These are phyloP conservation scores for Mylabris phalerata DNA, from an alignment of 1,140 invertebrate genomes.

Conservation along the genomic window DNA sequence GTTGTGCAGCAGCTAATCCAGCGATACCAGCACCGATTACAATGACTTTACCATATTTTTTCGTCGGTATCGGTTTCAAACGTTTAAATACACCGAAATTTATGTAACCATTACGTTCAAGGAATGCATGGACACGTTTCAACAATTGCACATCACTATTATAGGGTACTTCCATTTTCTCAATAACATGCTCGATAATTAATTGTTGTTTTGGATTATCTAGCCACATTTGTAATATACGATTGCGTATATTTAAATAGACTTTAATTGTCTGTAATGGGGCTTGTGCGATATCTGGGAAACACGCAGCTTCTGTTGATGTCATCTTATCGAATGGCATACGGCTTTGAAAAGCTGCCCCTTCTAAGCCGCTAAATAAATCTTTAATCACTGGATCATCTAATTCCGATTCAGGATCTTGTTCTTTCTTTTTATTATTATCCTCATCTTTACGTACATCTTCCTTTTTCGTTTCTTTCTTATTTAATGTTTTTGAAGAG, in stretches of 20 bases:
- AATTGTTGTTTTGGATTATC: constrained; percentile 93
- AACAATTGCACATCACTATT: constrained; percentile 81
- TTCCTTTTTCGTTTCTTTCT: constrained; percentile 47
- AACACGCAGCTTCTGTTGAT: constrained; percentile 86
- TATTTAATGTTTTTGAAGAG: constrained; percentile 36
- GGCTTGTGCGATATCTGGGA: constrained; percentile 80
- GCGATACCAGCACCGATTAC: constrained; percentile 93
- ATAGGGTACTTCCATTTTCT: constrained; percentile 82
- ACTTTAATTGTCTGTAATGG: constrained; percentile 80
- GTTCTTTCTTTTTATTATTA: constrained; percentile 45
- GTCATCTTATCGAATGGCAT: constrained; percentile 94
- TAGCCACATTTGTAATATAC: constrained; percentile 93
- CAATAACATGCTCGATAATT: constrained; percentile 71
- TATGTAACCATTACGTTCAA: constrained; percentile 94
- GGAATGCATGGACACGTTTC: constrained; percentile 80
- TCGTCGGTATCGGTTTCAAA: constrained; percentile 64
- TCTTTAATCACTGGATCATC: constrained; percentile 41
- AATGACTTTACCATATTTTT: constrained; percentile 84
- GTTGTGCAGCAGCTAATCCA: constrained; percentile 87
- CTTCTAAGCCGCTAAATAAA: constrained; percentile 65
- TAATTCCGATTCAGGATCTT: constrained; percentile 43
- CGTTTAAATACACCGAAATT: constrained; percentile 97
- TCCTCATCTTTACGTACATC: constrained; percentile 45
- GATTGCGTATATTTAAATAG: constrained; percentile 88
- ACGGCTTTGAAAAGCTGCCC: constrained; percentile 87